Base-by-base conservation (phyloP, 1,140 invertebrate species). In the Drosophila punjabiensis region DNA sequence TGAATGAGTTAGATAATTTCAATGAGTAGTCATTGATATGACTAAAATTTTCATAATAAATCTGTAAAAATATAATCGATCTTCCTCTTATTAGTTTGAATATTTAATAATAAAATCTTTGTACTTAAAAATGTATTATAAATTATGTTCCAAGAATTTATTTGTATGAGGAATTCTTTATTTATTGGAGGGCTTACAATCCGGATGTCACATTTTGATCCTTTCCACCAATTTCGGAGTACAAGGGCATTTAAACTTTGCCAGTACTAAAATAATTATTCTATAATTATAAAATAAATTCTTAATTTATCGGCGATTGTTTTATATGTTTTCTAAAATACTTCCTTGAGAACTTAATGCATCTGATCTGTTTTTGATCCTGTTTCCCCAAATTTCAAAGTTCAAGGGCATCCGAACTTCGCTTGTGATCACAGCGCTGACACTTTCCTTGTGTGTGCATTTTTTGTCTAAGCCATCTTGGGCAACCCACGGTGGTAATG, bases 401-500 rank as follows among this genome's bases (percentile, higher is more conserved):
- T 10, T 73, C 30, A 73, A 61, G 68, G 45, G 68, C 68, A 74
- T 73, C 35, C 24, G 6, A 11, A 18, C 16, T 50, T 74, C 70
- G 55, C 14, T 37, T 43, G 18, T 24, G 8, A 13, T 39, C n/a
- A 7, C 16, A 41, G 13, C 2, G 13, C 61, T 13, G n/a, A 65
- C 43, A 65, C 45, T 50, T 50, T 71, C 53, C 43, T 52, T 20
- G 30, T 16, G 14, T 24, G 20, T 20, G 47, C 24, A 4, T 43
- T 39, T 16, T 74, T 32, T 9, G 56, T 62, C 68, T 74, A 62
- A 37, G 55, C 70, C 70, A 74, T 74, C 68, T 74, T 74, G 55
- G 70, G 70, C 69, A 73, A 61, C 68, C 55, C 68, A 50, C 55
- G 70, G 58, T 58, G 65, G 56, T 70, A 79, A 79, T 79, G 76